Evolutionary conservation across 2,888 invertebrate species (phyloP).

Genomic region (Drosophila atripex): DNA sequence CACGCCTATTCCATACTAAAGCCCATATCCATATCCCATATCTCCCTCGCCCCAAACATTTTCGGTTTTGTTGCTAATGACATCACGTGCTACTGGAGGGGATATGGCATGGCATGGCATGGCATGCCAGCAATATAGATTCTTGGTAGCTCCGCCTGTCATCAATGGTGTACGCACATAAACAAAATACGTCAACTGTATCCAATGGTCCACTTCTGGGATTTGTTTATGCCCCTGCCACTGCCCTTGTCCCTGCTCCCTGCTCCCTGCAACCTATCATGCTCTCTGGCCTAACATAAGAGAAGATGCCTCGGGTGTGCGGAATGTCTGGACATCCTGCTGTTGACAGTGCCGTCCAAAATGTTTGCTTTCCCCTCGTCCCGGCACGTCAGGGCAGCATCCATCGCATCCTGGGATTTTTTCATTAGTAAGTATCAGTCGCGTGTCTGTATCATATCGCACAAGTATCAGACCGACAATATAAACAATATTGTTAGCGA

Average conservation of each 20-base stretch:
- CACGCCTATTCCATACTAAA: neutral
- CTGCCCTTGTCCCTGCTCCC: neutral
- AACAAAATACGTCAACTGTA: constrained; percentile 72
- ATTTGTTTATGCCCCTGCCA: constrained; percentile 10
- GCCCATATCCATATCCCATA: constrained; percentile 9
- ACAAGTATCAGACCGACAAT: constrained; percentile 36
- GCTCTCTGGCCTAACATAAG: neutral
- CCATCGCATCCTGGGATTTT: constrained; percentile 50
- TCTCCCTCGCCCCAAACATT: constrained; percentile 2
- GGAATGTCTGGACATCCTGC: constrained; percentile 51
- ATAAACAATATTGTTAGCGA: constrained; percentile 61
- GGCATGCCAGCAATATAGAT: constrained; percentile 27
- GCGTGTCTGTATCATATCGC: constrained; percentile 48
- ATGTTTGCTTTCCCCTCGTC: constrained; percentile 60
- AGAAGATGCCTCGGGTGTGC: constrained; percentile 30
- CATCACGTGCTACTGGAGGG: constrained; percentile 64
- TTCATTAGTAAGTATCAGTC: constrained; percentile 44
- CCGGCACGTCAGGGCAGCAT: constrained; percentile 26
- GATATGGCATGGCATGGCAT: neutral
- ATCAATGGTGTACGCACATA: constrained; percentile 70
- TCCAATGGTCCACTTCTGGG: constrained; percentile 50
- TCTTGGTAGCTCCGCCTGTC: constrained; percentile 49
- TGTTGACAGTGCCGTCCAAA: constrained; percentile 66
- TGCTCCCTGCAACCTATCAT: neutral
- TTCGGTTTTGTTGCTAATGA: constrained; percentile 61